Base-by-base conservation (phyloP, 2,888 invertebrate species). In the Aphrophora alni region DNA sequence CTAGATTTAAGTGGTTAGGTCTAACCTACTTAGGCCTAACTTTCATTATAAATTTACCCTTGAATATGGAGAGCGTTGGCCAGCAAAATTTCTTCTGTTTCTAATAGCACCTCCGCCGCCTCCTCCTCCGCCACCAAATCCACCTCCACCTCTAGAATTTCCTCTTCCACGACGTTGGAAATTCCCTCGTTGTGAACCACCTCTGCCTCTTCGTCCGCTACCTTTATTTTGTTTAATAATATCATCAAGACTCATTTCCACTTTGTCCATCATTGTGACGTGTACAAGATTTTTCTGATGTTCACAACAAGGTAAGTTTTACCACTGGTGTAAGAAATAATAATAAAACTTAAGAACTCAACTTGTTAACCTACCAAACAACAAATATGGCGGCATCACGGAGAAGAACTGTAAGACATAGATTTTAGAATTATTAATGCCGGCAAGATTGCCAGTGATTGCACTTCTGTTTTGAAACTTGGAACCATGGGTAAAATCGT, bases 191-290 rank as follows among this genome's bases (percentile, higher is more conserved):
- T 89, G 90, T 85, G 90, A 88, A 21, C 90, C 88, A 28, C 89
- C 88, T 21, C 90, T 89, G 74, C 92, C 91, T 78, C 90, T 88
- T 74, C 91, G 90, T 83, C 93, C 91, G 82, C 91, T 90, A 82
- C 91, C 91, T 89, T 94, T 95, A 86, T 92, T 94, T 87, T 93
- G 93, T 90, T 96, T 98, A 86, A 98, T 98, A 82, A 98, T 97
- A 86, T 98, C 98, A 88, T 98, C 98, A 85, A 98, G 92, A 87
- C 98, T 97, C 96, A 98, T 95, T 89, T 98, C 98, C 89, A 98
- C 96, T 91, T 96, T 97, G 87, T 97, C 96, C 86, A 94, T 95
- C 97, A 97, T 84, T 74, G 59, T 82, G 59, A 21, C 68, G 38
- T 75, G 25, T 38, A 26, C n/a, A 69, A 26, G 5, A 21, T n/a